These are phyloP conservation scores for Protula sp. DNA, from an alignment of 2,888 invertebrate species.

Conservation along the genomic window DNA sequence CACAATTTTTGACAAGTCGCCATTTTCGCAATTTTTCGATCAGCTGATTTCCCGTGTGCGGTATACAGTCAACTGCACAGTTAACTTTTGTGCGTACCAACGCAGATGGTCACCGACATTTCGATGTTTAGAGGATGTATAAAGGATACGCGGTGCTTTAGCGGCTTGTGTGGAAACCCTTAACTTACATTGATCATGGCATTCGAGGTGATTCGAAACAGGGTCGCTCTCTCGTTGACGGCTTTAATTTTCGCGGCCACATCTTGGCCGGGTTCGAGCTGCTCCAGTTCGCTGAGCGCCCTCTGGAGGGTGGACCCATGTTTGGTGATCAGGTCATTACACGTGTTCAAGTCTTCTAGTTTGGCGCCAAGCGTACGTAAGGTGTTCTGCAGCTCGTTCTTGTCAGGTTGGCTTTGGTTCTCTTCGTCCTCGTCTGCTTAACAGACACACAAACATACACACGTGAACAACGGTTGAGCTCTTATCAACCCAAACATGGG, in stretches of 20 bases:
- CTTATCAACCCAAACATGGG: not conserved
- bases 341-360: slow-evolving; percentile 84
- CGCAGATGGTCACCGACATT: no score
- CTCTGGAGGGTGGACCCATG: slow-evolving; percentile 70
- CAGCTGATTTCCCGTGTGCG: no score
- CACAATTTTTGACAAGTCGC: no score
- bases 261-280: slow-evolving; percentile 35
- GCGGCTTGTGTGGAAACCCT: no score
- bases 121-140: no score
- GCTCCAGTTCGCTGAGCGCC: slow-evolving; percentile 49
- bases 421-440: slow-evolving; percentile 70
- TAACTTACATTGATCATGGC: slow-evolving; percentile 89
- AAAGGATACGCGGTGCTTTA: no score
- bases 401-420: slow-evolving; percentile 48
- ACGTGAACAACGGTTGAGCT: no score
- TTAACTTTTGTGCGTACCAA: no score
- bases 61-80: no score
- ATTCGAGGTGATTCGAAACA: slow-evolving; percentile 90
- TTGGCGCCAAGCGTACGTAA: slow-evolving; percentile 65
- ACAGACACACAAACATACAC: slow-evolving; percentile 53
- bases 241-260: slow-evolving; percentile 63
- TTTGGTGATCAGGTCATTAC: slow-evolving; percentile 83
- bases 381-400: slow-evolving; percentile 58
- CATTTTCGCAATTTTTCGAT: no score
- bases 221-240: slow-evolving; percentile 84